Percentiles rank a stretch among this genome's conserved stretches.
Evolutionary conservation across 1,140 invertebrate species (phyloP).

Genomic region (Danaus plexippus): DNA sequence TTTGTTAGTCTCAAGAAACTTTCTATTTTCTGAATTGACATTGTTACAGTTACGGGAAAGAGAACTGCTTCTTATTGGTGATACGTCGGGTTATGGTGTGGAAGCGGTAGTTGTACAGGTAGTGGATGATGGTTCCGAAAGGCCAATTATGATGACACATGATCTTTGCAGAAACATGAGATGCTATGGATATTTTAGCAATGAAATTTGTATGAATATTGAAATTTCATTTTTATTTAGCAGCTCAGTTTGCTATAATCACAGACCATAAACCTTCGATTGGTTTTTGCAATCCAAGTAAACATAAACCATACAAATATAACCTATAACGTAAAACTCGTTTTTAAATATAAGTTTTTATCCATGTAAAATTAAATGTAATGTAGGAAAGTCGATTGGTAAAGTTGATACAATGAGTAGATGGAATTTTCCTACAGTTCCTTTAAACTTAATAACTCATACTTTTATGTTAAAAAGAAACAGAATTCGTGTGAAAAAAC

Average conservation of each 20-base stretch:
- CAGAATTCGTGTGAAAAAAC: conserved; percentile 4
- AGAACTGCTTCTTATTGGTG: conserved; percentile 5
- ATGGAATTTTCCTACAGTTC: not conserved
- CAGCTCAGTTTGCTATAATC: conserved; percentile 8
- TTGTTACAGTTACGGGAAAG: conserved; percentile 1
- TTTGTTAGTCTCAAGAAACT: conserved; percentile 1
- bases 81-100: conserved; percentile 7
- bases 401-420: conserved; percentile 18
- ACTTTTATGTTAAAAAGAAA: conserved; percentile 8
- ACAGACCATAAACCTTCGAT: conserved; percentile 23
- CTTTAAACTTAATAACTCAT: conserved; percentile 1
- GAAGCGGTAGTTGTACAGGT: conserved; percentile 5
- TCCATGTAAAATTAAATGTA: conserved; percentile 14
- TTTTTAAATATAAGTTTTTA: conserved; percentile 13
- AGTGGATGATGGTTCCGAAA: conserved; percentile 9
- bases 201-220: conserved; percentile 18
- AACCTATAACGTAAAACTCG: conserved; percentile 19
- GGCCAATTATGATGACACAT: conserved; percentile 14
- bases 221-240: conserved; percentile 14
- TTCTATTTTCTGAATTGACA: conserved; percentile 1
- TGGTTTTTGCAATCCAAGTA: conserved; percentile 17
- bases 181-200: conserved; percentile 14
- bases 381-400: conserved; percentile 14
- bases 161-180: conserved; percentile 16
- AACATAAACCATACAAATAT: conserved; percentile 19